Evolutionary conservation across 1,140 invertebrate genomes (phyloP).

Genomic region (Papilio polyxenes): DNA sequence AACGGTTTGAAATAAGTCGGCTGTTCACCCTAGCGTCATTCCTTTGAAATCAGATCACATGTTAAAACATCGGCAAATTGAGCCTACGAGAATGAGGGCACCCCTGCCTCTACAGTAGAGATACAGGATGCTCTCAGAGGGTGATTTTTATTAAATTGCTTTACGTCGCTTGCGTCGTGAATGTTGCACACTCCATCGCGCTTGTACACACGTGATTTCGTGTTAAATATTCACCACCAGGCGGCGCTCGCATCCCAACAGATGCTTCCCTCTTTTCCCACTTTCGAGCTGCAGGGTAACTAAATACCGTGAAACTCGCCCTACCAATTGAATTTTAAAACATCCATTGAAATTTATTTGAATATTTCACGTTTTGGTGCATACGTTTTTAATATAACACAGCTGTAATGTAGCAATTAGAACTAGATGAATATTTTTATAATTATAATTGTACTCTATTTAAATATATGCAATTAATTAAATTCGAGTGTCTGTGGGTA

Average conservation of each 20-base stretch:
- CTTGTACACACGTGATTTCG: slow-evolving; percentile 39
- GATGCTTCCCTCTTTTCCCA: background rate
- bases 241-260: slow-evolving; percentile 18
- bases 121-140: slow-evolving; percentile 4
- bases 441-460: background rate
- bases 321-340: slow-evolving; percentile 8
- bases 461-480: background rate
- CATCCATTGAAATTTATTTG: slow-evolving; percentile 14
- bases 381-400: background rate
- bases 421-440: background rate
- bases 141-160: slow-evolving; percentile 41
- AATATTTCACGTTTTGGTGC: background rate
- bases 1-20: too few relatives aligned
- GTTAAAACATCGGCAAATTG: background rate
- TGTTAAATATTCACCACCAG: slow-evolving; percentile 39
- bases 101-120: background rate
- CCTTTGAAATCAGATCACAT: background rate
- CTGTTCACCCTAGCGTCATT: background rate
- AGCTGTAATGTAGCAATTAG: background rate
- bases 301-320: slow-evolving; percentile 9
- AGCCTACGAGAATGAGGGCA: background rate
- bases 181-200: background rate
- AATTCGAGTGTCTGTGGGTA: too few relatives aligned
- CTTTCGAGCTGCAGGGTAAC: slow-evolving; percentile 7
- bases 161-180: slow-evolving; percentile 26